phyloP scores from a whole-genome alignment of 2,797 vertebrate genomes.

The Sebastes jordani region DNA sequence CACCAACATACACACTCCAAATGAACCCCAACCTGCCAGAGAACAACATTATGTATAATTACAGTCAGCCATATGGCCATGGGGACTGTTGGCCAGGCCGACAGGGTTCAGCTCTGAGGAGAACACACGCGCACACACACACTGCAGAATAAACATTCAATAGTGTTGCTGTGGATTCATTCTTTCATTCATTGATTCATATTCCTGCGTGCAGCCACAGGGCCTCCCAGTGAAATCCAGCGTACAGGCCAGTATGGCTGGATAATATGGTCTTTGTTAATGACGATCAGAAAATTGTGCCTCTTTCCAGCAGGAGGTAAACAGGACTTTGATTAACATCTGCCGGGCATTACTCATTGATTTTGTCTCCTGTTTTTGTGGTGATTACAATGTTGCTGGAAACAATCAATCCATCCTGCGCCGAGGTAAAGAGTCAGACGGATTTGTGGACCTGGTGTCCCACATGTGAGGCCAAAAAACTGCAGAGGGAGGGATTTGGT shows the following conservation, averaged over 20 bases:
- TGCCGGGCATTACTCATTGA: slow-evolving; percentile 67
- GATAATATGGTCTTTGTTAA: slow-evolving; percentile 63
- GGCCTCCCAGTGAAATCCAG: slow-evolving; percentile 59
- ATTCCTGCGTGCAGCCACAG: slow-evolving; percentile 50
- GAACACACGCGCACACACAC: slow-evolving; percentile 15
- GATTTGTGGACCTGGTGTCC: slow-evolving; percentile 17
- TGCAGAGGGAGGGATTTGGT: not conserved
- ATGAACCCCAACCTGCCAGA: slow-evolving; percentile 41
- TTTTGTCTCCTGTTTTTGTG: slow-evolving; percentile 56
- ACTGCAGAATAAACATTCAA: slow-evolving; percentile 53
- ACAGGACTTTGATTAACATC: slow-evolving; percentile 68
- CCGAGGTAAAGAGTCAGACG: slow-evolving; percentile 22
- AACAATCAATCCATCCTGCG: slow-evolving; percentile 48
- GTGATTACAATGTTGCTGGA: slow-evolving; percentile 59
- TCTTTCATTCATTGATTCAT: slow-evolving; percentile 68
- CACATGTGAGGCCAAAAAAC: slow-evolving; percentile 5
- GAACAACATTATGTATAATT: slow-evolving; percentile 64
- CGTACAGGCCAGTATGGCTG: slow-evolving; percentile 47
- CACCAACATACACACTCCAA: slow-evolving; percentile 32
- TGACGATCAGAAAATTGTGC: slow-evolving; percentile 56
- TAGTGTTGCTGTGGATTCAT: slow-evolving; percentile 48
- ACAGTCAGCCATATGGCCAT: slow-evolving; percentile 67
- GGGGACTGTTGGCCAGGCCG: slow-evolving; percentile 58
- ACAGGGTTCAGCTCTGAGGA: slow-evolving; percentile 48
- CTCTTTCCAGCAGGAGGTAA: slow-evolving; percentile 60